Conservation (phyloP, 2,888 invertebrate species). For the Sylvicola cinctus region DNA sequence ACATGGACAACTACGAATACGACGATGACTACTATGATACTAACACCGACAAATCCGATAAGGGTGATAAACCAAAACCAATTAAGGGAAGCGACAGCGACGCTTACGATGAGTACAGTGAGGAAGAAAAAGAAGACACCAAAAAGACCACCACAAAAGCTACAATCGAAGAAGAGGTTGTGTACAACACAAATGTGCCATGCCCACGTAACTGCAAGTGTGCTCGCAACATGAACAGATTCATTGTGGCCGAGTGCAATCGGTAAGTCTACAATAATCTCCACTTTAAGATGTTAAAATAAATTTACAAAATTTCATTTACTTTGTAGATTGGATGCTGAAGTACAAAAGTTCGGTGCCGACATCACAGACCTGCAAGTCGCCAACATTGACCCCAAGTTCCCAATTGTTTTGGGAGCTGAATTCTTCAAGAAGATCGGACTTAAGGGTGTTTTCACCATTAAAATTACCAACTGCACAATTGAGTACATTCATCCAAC, state of each 20-base stretch:
- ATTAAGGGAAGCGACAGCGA: slow-evolving; percentile 4
- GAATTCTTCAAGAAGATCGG: slow-evolving; percentile 39
- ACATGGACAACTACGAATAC: slow-evolving; percentile 14
- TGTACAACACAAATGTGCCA: slow-evolving; percentile 29
- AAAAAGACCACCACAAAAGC: no score
- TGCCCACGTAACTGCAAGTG: slow-evolving; percentile 44
- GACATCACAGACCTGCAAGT: slow-evolving; percentile 45
- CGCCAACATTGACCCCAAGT: slow-evolving; percentile 35
- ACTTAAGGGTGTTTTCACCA: slow-evolving; percentile 40
- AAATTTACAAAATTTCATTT: not conserved
- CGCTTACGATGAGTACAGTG: slow-evolving; percentile 20
- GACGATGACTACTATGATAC: slow-evolving; percentile 16
- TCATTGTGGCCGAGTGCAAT: slow-evolving; percentile 42
- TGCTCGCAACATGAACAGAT: slow-evolving; percentile 33
- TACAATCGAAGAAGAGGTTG: slow-evolving; percentile 29
- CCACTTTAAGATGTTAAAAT: not conserved
- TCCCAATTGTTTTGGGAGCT: slow-evolving; percentile 36
- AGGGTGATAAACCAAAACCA: not conserved
- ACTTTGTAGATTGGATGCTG: slow-evolving; percentile 31
- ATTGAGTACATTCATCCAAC: slow-evolving; percentile 42
- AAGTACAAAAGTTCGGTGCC: slow-evolving; percentile 42
- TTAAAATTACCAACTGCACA: slow-evolving; percentile 47
- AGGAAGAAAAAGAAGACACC: slow-evolving; percentile 26
- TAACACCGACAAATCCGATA: slow-evolving; percentile 12
- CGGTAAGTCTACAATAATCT: slow-evolving; percentile 17